Percentiles rank a stretch among this genome's conserved stretches.
Evolutionary conservation across 2,113 vertebrate species (phyloP).

Genomic region (Copsychus sechellarum): DNA sequence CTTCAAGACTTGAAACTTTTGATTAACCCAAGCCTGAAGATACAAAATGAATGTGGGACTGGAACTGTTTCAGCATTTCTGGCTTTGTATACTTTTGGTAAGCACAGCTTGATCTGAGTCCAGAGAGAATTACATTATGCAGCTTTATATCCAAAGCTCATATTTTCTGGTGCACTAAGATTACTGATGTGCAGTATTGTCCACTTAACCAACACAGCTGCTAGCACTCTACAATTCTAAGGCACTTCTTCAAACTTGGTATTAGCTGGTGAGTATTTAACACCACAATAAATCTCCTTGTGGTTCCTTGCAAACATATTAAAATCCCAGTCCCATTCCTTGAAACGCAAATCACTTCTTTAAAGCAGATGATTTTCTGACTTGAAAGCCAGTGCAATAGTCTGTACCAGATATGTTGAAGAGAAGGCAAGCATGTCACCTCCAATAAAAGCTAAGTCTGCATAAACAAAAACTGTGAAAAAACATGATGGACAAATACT

Average conservation of each 20-base stretch:
- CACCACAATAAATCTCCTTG: neutral
- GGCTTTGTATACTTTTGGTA: neutral
- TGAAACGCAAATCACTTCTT: neutral
- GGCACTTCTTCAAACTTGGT: neutral
- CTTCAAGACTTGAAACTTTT: neutral
- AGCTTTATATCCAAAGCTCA: neutral
- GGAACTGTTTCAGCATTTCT: neutral
- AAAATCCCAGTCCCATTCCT: neutral
- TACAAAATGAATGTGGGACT: fast-evolving
- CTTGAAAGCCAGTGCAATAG: neutral
- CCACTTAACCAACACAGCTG: neutral
- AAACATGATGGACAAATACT: neutral
- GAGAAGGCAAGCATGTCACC: neutral
- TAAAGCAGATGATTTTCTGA: neutral
- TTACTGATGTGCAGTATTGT: neutral
- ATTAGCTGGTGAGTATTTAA: neutral
- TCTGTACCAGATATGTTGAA: neutral
- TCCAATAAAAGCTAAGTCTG: neutral
- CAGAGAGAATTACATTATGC: neutral
- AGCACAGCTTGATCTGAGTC: neutral
- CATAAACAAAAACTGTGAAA: neutral
- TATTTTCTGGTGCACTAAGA: neutral
- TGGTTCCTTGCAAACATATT: neutral
- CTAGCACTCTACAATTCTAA: neutral
- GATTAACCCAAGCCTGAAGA: neutral